These are phyloP conservation scores for Raja brachyura DNA, from an alignment of 2,113 vertebrate species.

Conservation along the genomic window DNA sequence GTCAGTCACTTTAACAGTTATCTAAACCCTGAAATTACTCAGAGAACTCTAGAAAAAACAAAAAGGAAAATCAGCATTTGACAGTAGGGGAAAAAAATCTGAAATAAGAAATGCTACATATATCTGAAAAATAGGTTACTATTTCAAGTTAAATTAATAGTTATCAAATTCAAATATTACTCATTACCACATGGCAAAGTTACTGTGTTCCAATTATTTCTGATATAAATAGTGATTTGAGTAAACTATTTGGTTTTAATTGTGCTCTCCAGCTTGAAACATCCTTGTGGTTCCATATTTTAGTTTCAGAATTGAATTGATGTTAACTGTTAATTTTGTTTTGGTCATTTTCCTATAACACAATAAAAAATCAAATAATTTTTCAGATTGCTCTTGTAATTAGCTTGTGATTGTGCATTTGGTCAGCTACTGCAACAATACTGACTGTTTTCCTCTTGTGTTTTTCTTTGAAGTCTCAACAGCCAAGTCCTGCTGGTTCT, in stretches of 20 bases:
- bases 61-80: background rate
- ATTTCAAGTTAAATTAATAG: background rate
- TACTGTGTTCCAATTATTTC: background rate
- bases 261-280: background rate
- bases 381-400: background rate
- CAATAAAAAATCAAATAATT: background rate
- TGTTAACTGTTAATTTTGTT: background rate
- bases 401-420: background rate
- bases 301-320: background rate
- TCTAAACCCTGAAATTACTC: too few relatives aligned
- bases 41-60: background rate
- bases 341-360: background rate
- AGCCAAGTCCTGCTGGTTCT: constrained; percentile 88
- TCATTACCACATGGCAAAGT: background rate
- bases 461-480: constrained; percentile 67
- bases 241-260: background rate
- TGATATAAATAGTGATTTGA: background rate
- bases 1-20: too few relatives aligned
- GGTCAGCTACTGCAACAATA: background rate
- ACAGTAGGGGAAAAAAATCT: too few relatives aligned
- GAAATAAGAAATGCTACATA: background rate
- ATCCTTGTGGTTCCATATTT: background rate
- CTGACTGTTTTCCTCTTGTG: constrained; percentile 42
- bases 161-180: background rate
- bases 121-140: background rate